Evolutionary conservation across 1,140 invertebrate species (phyloP).

Genomic region (Danaus plexippus): DNA sequence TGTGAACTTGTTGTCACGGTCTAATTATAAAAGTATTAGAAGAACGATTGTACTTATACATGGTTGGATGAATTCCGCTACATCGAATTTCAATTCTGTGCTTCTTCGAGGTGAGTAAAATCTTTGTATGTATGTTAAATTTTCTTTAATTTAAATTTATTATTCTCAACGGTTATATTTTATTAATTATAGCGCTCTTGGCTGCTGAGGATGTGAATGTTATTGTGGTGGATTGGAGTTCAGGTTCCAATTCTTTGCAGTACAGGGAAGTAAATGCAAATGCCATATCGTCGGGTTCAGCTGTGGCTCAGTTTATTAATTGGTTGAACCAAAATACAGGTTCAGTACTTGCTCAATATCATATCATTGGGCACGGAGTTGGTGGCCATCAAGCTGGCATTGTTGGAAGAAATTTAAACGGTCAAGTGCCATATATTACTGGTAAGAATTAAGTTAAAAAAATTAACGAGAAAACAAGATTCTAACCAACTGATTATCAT

Average conservation of each 20-base stretch:
- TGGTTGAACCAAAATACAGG: conserved; percentile 33
- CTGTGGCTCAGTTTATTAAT: conserved; percentile 32
- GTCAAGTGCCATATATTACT: conserved; percentile 39
- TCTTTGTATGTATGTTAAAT: neutral
- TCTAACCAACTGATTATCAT: too few species aligned
- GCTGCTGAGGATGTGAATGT: conserved; percentile 68
- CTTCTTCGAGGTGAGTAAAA: conserved; percentile 31
- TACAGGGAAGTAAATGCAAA: conserved; percentile 68
- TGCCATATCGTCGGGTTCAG: conserved; percentile 38
- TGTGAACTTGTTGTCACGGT: conserved; percentile 15
- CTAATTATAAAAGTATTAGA: conserved; percentile 27
- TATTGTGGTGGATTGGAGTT: conserved; percentile 73
- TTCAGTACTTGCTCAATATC: conserved; percentile 28
- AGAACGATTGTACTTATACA: conserved; percentile 39
- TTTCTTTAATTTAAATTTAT: neutral
- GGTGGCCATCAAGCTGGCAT: conserved; percentile 86
- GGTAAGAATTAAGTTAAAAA: conserved; percentile 20
- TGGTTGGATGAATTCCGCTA: conserved; percentile 33
- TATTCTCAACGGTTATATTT: conserved; percentile 2
- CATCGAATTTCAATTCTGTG: conserved; percentile 28
- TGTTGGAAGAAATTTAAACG: conserved; percentile 72
- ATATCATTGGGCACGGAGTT: conserved; percentile 86
- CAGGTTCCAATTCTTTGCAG: conserved; percentile 48
- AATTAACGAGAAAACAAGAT: too few species aligned
- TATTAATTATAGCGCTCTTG: conserved; percentile 50